phyloP scores from a whole-genome alignment of 2,888 invertebrate genomes.

The Laothoe populi region DNA sequence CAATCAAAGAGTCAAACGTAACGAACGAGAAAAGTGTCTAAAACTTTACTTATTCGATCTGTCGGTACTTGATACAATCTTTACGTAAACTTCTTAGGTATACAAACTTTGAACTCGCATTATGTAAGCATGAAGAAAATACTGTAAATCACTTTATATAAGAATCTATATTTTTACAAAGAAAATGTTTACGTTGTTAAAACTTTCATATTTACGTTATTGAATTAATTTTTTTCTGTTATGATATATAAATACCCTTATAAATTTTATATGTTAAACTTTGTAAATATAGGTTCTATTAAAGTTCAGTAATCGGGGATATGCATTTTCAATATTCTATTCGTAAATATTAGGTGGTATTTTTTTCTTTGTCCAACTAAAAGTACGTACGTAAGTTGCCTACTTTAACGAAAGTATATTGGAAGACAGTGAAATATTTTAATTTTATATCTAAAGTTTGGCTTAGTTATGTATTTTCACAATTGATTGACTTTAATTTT shows the following conservation, averaged over 20 bases:
- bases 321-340: too few species aligned
- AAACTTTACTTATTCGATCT: constrained; percentile 16
- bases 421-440: too few species aligned
- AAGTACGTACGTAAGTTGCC: too few species aligned
- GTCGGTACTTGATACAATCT: background rate
- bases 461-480: too few species aligned
- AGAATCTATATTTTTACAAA: constrained; percentile 3
- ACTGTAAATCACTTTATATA: constrained; percentile 2
- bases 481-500: too few species aligned
- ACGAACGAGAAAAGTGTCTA: constrained; percentile 7
- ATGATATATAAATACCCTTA: background rate
- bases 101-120: constrained; percentile 24
- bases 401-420: too few species aligned
- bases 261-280: background rate
- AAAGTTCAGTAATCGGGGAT: background rate
- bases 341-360: too few species aligned
- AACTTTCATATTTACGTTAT: constrained; percentile 14
- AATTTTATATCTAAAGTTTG: too few species aligned
- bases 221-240: constrained; percentile 8
- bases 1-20: background rate
- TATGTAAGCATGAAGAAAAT: constrained; percentile 19
- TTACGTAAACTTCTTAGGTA: constrained; percentile 5
- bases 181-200: background rate
- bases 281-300: background rate
- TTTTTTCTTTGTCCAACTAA: too few species aligned